A percentile compares a stretch with the other conserved stretches of the same genome.
Evolutionary conservation across 2,113 vertebrate genomes (phyloP).

Genomic region (Etia nguti): DNA sequence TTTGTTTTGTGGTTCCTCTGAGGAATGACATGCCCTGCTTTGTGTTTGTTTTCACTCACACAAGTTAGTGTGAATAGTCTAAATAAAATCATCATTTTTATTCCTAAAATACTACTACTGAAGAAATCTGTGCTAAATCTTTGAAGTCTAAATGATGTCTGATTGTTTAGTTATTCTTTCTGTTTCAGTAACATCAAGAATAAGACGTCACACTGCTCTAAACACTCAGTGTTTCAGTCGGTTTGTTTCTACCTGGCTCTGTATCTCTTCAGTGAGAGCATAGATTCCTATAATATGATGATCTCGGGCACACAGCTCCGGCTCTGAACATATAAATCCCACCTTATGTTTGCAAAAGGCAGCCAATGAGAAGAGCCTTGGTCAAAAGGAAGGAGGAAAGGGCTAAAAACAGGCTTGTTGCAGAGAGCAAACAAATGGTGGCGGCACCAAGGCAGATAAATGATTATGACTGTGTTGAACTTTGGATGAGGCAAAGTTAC

Average conservation of each 20-base stretch:
- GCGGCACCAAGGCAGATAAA: not conserved
- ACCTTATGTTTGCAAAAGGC: not conserved
- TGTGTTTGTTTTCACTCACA: not conserved
- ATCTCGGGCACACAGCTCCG: fast-evolving
- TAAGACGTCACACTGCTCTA: not conserved
- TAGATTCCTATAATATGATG: not conserved
- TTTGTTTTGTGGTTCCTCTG: not conserved
- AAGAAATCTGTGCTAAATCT: not conserved
- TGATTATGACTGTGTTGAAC: not conserved
- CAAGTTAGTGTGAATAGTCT: not conserved
- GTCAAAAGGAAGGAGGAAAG: not conserved
- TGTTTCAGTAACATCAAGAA: fast-evolving
- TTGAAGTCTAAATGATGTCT: not conserved
- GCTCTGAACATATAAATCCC: not conserved
- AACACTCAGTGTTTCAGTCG: fast-evolving
- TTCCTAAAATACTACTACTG: fast-evolving
- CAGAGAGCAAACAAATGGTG: not conserved
- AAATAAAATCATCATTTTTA: not conserved
- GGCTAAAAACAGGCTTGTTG: not conserved
- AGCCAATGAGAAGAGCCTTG: not conserved
- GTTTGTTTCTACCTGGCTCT: not conserved
- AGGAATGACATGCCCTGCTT: not conserved
- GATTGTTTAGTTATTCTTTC: not conserved
- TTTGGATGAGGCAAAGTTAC: not conserved
- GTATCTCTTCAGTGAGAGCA: not conserved